Evolutionary conservation across 1,140 invertebrate species (phyloP).

Genomic region (Trialeurodes vaporariorum): DNA sequence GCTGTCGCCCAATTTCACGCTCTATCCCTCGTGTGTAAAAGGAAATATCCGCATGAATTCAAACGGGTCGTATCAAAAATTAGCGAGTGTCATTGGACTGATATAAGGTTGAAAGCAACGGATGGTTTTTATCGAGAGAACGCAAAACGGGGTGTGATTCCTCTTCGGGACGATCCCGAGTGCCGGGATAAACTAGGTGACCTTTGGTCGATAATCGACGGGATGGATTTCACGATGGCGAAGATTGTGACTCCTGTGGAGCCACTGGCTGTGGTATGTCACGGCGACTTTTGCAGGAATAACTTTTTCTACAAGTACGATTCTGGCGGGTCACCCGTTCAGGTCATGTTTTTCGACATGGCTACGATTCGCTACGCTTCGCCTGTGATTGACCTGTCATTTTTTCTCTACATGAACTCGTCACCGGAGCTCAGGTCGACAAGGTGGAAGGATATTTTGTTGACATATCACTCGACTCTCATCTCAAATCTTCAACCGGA

Average conservation of each 20-base stretch:
- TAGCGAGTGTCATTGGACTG: neutral
- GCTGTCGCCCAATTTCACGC: neutral
- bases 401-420: conserved; percentile 33
- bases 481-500: neutral
- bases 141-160: neutral
- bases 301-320: conserved; percentile 40
- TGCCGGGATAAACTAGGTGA: neutral
- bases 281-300: conserved; percentile 45
- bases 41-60: neutral
- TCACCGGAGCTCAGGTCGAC: conserved; percentile 18
- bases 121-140: neutral
- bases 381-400: conserved; percentile 33
- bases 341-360: conserved; percentile 35
- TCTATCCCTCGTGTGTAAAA: neutral
- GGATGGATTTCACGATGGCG: conserved; percentile 2
- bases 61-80: neutral
- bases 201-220: neutral
- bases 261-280: conserved; percentile 36
- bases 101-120: neutral
- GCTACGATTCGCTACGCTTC: conserved; percentile 28
- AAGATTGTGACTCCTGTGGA: conserved; percentile 21
- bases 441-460: conserved; percentile 27
- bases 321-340: conserved; percentile 16
- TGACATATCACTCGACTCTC: conserved; percentile 27
- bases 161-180: neutral